Base-by-base conservation (phyloP, 2,888 invertebrate genomes). In the Morpho helenor region DNA sequence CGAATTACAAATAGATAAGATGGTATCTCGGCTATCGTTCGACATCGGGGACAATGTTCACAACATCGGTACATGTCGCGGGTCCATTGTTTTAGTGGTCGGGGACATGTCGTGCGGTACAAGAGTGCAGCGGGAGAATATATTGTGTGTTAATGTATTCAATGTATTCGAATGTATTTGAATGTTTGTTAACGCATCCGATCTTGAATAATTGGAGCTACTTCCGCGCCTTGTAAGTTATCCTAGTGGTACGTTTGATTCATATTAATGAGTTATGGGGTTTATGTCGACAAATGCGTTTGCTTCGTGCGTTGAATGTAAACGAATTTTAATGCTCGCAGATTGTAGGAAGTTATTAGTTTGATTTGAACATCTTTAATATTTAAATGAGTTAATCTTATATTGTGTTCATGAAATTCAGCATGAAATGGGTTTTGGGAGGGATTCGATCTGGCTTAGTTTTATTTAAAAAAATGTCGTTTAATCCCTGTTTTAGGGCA, bases 21-120 rank as follows among this genome's bases (percentile, higher is more conserved):
- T 65, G 40, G 43, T 57, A 58, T 61, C 57, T 47, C 39, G 7
- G 10, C 42, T 49, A 55, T 55, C 49, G 49, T 54, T 62, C 53
- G 59, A 65, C 59, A 63, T 52, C 56, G 47, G 44, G 48, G 49
- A 54, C 63, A 55, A 56, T 60, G 61, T 61, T 53, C 54, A 49
- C 48, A 57, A 54, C 40, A 49, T 42, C 10, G 52, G 48, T 48
- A 23, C 53, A 51, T 55, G 62, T 64, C 59, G 46, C 55, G 41
- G 44, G 49, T 51, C 59, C 61, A 61, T 65, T 65, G 65, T 63
- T 31, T 54, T 56, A 49, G 62, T 55, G 59, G 58, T 57, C 64
- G 52, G n/a, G 48, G 56, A 63, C 61, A 63, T 61, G 61, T 63
- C 55, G 55, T 9, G 49, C 43, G 49, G 39, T 31, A 46, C 23